Base-by-base conservation (phyloP, 2,113 vertebrate species). In the Gavia stellata region DNA sequence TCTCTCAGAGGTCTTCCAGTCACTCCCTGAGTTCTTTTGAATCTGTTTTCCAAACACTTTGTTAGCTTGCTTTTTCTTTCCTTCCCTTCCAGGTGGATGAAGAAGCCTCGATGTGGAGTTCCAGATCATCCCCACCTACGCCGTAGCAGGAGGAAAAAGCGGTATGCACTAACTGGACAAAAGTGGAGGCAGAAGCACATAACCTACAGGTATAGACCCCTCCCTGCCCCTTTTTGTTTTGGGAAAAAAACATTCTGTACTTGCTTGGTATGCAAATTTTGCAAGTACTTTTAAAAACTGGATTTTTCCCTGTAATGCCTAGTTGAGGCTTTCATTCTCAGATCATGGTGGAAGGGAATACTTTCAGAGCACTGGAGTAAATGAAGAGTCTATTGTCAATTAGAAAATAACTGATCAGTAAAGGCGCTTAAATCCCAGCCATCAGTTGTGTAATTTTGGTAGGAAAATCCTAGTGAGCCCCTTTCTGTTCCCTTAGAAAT, bases 121-220 rank as follows among this genome's bases (percentile, higher is more conserved):
- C 99, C 99, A 3, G 99, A 99, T 81, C 99, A 99, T 81, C 99
- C 99, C 40, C 98, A 99, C 96, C 96, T 98, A 91, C 99, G 98
- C 96, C 98, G 95, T 10, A 98, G 98, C 82, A 98, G 98, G 93
- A 98, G 99, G 97, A 99, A 99, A 91, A 99, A 99, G 96, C 99
- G 99, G 45, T 99, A 99, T n/a, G 99, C 99, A 2, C 98, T 99
- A 90, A 99, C 99, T 7, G 99, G 99, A 25, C 99, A 99, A 93
- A 99, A 99, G 74, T 99, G 99, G 99, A 98, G 99, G 38, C 99
- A 99, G 88, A 99, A 99, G 79, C 99, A 99, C 96, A 99, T 99
- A 95, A 99, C 99, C 36, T 99, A 99, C 98, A 99, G 99, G 99
- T 99, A 97, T 49, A 68, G 47, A 9, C n/a, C 40, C 12, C 17